A percentile compares a stretch with the other conserved stretches of the same genome.
These are phyloP conservation scores for Pleuronectes platessa DNA, from an alignment of 2,113 vertebrate genomes.

Conservation along the genomic window DNA sequence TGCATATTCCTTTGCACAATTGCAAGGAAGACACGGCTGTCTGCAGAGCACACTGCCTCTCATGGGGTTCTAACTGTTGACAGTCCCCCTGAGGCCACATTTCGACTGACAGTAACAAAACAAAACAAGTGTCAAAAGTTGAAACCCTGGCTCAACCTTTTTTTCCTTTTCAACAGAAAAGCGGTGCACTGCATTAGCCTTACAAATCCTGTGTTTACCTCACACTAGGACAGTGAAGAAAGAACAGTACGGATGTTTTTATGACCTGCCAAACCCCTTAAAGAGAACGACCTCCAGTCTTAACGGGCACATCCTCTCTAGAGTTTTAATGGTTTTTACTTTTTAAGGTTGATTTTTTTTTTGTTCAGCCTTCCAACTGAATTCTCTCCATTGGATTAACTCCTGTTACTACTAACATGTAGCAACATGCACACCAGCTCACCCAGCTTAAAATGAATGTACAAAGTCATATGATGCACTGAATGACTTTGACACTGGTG, in stretches of 20 bases:
- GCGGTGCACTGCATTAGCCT: not conserved
- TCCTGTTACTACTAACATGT: not conserved
- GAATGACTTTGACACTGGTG: too few species aligned
- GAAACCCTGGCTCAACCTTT: conserved; percentile 8
- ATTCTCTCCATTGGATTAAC: not conserved
- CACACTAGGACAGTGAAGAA: not conserved
- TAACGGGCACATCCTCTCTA: conserved; percentile 43
- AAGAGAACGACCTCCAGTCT: not conserved
- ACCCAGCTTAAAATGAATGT: too few species aligned
- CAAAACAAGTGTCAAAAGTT: not conserved
- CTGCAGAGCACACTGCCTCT: conserved; percentile 2
- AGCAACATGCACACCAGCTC: not conserved
- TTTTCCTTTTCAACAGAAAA: not conserved
- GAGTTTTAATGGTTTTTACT: conserved; percentile 25
- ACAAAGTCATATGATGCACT: too few species aligned
- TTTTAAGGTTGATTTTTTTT: conserved; percentile 59
- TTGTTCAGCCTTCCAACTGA: not conserved
- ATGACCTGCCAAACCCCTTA: not conserved
- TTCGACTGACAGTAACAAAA: conserved; percentile 18
- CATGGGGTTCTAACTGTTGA: conserved; percentile 19
- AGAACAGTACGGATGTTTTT: not conserved
- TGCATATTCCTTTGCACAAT: conserved; percentile 19
- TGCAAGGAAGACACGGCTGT: conserved; percentile 2
- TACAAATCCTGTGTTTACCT: not conserved
- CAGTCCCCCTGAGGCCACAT: conserved; percentile 21